A percentile compares a stretch with the other conserved stretches of the same genome.
Evolutionary conservation across 1,140 invertebrate genomes (phyloP).

Genomic region (Drosophila kohkoa): DNA sequence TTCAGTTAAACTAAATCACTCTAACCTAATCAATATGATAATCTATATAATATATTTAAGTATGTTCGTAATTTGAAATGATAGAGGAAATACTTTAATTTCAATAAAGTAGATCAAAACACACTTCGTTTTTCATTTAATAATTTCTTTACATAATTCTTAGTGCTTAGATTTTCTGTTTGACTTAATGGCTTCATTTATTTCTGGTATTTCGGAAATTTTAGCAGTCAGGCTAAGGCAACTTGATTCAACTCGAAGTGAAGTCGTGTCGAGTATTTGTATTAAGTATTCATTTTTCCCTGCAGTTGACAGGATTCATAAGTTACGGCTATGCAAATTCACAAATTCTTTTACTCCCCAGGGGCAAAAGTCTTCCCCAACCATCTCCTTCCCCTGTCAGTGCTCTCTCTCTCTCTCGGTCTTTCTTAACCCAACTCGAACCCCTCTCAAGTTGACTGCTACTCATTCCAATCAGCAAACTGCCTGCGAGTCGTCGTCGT

Average conservation of each 20-base stretch:
- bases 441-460: background rate
- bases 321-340: slow-evolving; percentile 32
- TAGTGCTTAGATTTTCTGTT: slow-evolving; percentile 1
- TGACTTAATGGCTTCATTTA: slow-evolving; percentile 18
- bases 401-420: background rate
- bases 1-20: too few species aligned
- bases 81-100: too few species aligned
- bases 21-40: too few species aligned
- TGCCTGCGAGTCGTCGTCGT: background rate
- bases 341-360: slow-evolving; percentile 18
- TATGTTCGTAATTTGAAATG: too few species aligned
- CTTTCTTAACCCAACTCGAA: background rate
- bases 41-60: too few species aligned
- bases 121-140: background rate
- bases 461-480: background rate
- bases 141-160: background rate
- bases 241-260: background rate
- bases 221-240: background rate
- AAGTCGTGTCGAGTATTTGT: slow-evolving; percentile 4
- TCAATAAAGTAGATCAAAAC: too few species aligned
- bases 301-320: slow-evolving; percentile 38
- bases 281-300: slow-evolving; percentile 21
- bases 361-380: background rate
- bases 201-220: slow-evolving; percentile 15
- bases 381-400: background rate